Evolutionary conservation across 2,113 vertebrate genomes (phyloP), one percentile per base, ranked within the genome.

Genomic region (Psilopsiagon aurifrons): DNA sequence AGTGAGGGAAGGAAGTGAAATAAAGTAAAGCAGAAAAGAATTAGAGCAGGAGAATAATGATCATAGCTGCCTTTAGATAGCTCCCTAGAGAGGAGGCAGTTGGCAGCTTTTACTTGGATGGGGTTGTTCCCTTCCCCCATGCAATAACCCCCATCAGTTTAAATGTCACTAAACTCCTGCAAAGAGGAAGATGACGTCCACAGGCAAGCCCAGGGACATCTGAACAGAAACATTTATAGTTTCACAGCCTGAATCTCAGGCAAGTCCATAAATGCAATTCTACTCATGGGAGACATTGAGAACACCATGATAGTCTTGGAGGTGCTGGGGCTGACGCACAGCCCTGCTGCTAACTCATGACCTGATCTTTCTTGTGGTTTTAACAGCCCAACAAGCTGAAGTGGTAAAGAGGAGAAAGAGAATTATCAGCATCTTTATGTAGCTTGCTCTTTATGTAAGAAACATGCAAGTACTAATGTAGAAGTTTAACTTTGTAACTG

Each of bases 21-120:
- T 78, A 66, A 81, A 94, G 33, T 78, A 66, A 81, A 94, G 33
- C 4, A 52, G 43, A 57, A 86, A 79, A 39, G 28, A 92, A 86
- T 94, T 92, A 83, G 55, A 86, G 37, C 37, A 83, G 62, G 46
- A 82, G 70, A 94, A 71, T 76, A 92, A 94, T 35, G 37, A 68
- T 64, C 7, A 17, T 29, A 67, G 16, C 27, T 52, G 43, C 35
- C 57, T 86, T 83, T 31, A 80, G 52, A 76, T 20, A 47, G 39
- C 15, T 88, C 86, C 71, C 39, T 41, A 70, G 31, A 63, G 44
- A 37, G 33, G 14, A 68, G 15, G 33, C 27, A 66, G 64, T 39
- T 76, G 71, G 28, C n/a, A 82, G 43, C 27, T 95, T 83, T 71
- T 55, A 29, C 57, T 59, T 46, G 24, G 76, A 62, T 46, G 25